Evolutionary conservation across 2,113 vertebrate genomes (phyloP).

Genomic region (Diadophis punctatus): DNA sequence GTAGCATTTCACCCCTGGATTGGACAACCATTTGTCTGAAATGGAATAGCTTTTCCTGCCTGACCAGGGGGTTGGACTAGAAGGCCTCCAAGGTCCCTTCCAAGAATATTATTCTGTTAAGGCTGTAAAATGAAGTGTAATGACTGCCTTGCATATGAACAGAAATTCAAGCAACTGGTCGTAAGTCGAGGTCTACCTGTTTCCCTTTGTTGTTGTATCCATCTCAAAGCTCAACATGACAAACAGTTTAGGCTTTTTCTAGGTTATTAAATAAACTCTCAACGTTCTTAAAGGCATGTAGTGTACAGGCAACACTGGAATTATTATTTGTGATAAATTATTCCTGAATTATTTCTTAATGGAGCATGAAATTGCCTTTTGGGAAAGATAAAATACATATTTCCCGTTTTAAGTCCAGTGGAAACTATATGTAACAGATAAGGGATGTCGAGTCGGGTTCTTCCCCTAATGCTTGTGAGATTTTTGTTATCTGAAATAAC

Average conservation of each 20-base stretch:
- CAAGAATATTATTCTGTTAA: too few relatives aligned
- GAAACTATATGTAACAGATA: background rate
- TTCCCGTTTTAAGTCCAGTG: slow-evolving; percentile 25
- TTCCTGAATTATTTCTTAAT: background rate
- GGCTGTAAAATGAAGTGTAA: too few relatives aligned
- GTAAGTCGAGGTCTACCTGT: too few relatives aligned
- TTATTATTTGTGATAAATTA: background rate
- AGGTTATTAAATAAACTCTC: background rate
- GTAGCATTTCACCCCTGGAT: too few relatives aligned
- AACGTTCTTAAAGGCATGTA: background rate
- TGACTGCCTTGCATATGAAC: too few relatives aligned
- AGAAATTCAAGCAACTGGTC: too few relatives aligned
- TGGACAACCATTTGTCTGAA: too few relatives aligned
- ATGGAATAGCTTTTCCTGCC: too few relatives aligned
- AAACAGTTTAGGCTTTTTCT: background rate
- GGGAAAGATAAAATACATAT: background rate
- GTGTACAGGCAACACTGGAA: background rate
- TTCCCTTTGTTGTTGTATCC: background rate
- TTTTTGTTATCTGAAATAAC: background rate
- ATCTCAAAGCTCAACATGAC: background rate
- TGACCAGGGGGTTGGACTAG: too few relatives aligned
- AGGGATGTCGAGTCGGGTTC: background rate
- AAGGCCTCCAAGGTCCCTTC: too few relatives aligned
- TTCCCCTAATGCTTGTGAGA: background rate
- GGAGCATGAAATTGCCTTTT: slow-evolving; percentile 28